These are phyloP conservation scores for Itoplectis maculator DNA, from an alignment of 2,888 invertebrate species.

Conservation along the genomic window DNA sequence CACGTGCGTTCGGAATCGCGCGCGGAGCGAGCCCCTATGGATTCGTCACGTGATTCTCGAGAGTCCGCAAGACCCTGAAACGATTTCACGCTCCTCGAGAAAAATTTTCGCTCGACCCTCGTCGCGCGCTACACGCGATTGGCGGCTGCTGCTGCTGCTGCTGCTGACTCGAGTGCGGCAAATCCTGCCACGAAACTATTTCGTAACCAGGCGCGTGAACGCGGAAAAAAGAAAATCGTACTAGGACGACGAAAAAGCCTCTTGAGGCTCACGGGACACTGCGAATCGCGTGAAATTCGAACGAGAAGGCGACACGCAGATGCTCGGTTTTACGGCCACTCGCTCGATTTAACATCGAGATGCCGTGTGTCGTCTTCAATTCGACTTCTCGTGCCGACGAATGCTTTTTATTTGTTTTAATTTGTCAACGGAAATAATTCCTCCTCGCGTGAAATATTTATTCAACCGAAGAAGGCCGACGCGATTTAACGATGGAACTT, in stretches of 20 bases:
- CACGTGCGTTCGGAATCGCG: constrained; percentile 49
- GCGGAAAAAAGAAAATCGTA: constrained; percentile 38
- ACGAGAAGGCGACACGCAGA: constrained; percentile 61
- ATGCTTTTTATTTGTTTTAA: constrained; percentile 1
- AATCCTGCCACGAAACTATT: constrained; percentile 19
- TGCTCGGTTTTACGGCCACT: constrained; percentile 68
- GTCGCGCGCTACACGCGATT: background rate
- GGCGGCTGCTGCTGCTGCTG: constrained; percentile 30
- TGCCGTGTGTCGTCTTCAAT: background rate
- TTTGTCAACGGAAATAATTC: background rate
- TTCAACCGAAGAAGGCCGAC: background rate
- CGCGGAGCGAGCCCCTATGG: constrained; percentile 60
- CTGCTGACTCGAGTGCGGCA: constrained; percentile 23
- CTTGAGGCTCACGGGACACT: constrained; percentile 32
- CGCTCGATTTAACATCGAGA: constrained; percentile 46
- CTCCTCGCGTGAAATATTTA: background rate
- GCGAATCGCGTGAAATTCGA: constrained; percentile 64
- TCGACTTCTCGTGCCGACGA: background rate
- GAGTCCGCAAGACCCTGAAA: constrained; percentile 58
- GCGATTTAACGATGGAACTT: no score
- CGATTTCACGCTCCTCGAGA: constrained; percentile 66
- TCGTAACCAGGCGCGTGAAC: constrained; percentile 37
- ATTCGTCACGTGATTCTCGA: constrained; percentile 69
- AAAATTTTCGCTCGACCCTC: constrained; percentile 43
- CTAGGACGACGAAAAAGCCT: constrained; percentile 38